Base-by-base conservation (phyloP, 2,888 invertebrate species). In the Aromia moschata region DNA sequence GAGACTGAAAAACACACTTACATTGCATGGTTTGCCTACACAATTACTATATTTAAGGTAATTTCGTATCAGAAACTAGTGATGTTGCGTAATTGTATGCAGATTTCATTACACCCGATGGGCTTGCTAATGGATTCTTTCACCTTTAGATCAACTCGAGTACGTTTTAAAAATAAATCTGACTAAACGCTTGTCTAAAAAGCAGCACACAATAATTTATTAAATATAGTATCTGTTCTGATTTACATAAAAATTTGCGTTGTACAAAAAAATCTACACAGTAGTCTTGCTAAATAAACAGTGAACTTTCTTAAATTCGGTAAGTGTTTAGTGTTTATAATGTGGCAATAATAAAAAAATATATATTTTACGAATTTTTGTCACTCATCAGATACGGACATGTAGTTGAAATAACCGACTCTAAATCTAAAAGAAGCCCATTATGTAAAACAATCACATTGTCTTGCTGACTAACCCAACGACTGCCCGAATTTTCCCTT, bases 231-330 rank as follows among this genome's bases (percentile, higher is more conserved):
- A 25, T 25, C 25, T 16, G 11, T 17, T 40, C 15, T 7, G 25
- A 40, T 40, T 40, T 40, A n/a, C 40, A 40, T 40, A 17, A 40
- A 40, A 17, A 17, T 40, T 7, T 11, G 12, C 20, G 43, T 11
- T n/a, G n/a, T 3, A 15, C 5, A 25, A 18, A 43, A 40, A 43
- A 43, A 25, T 20, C 4, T 25, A 7, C 4, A 7, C 25, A 7
- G 25, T 25, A 25, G 3, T 25, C 7, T 25, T 3, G 4, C 25
- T 25, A n/a, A n/a, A n/a, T n/a, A n/a, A n/a, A n/a, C n/a, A n/a
- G n/a, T n/a, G n/a, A n/a, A n/a, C n/a, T n/a, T n/a, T n/a, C n/a
- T n/a, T n/a, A n/a, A n/a, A n/a, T n/a, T n/a, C n/a, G n/a, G n/a
- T n/a, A n/a, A n/a, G n/a, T n/a, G n/a, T n/a, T n/a, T n/a, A n/a